Evolutionary conservation across 2,888 invertebrate species (phyloP).

Genomic region (Ormyrus thymus): DNA sequence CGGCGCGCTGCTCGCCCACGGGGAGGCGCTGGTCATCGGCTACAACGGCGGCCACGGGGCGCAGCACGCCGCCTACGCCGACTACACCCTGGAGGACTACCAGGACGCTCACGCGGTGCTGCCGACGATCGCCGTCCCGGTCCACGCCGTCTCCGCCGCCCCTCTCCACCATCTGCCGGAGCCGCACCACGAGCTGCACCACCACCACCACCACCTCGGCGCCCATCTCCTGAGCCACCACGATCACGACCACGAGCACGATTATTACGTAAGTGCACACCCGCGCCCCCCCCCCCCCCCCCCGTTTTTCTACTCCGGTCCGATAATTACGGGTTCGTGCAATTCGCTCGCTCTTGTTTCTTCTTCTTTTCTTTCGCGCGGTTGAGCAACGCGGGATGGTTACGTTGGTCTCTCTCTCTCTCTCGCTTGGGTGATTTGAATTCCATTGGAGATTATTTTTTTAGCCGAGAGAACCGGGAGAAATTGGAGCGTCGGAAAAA

Average conservation of each 20-base stretch:
- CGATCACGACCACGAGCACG: constrained; percentile 67
- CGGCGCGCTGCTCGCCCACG: constrained; percentile 61
- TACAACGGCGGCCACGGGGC: constrained; percentile 66
- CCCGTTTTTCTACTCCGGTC: too few species aligned
- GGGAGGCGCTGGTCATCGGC: constrained; percentile 69
- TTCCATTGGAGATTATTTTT: too few species aligned
- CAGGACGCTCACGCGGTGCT: constrained; percentile 68
- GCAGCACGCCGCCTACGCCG: constrained; percentile 68
- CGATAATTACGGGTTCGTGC: too few species aligned
- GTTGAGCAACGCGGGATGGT: neutral
- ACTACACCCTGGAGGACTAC: constrained; percentile 67
- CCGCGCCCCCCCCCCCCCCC: too few species aligned
- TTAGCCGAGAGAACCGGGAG: too few species aligned
- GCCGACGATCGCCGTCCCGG: constrained; percentile 71
- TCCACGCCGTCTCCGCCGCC: constrained; percentile 71
- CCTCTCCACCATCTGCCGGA: constrained; percentile 61
- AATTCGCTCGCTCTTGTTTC: neutral
- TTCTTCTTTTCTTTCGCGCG: neutral
- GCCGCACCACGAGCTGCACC: constrained; percentile 46
- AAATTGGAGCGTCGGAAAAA: too few species aligned
- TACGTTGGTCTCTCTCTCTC: too few species aligned
- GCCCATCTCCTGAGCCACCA: constrained; percentile 62
- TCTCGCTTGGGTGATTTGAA: too few species aligned
- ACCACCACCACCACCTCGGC: constrained; percentile 57
- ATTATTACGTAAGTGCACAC: constrained; percentile 71